These are phyloP conservation scores for Cavia porcellus DNA, from an alignment of 2,113 vertebrate genomes.

Conservation along the genomic window DNA sequence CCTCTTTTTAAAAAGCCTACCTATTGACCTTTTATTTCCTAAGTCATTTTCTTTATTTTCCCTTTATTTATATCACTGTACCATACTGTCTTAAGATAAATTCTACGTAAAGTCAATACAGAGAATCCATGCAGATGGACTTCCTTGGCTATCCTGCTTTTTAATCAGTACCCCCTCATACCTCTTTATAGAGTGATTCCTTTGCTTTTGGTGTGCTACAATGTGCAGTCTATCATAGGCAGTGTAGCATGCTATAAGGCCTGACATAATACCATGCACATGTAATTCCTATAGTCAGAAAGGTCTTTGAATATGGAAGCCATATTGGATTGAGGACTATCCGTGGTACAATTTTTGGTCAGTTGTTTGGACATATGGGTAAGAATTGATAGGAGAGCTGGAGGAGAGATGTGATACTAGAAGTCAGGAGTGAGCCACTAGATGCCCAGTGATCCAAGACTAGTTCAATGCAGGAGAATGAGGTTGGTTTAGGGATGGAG, in stretches of 20 bases:
- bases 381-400: background rate
- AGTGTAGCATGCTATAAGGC: background rate
- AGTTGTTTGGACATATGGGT: background rate
- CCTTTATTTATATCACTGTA: background rate
- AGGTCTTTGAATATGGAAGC: background rate
- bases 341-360: background rate
- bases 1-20: background rate
- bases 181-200: background rate
- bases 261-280: accelerated
- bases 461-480: no score
- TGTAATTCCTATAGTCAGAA: background rate
- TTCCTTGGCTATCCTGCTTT: background rate
- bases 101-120: background rate
- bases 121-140: background rate
- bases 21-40: background rate
- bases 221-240: background rate
- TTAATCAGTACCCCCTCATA: background rate
- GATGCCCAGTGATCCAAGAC: background rate
- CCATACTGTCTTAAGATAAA: background rate
- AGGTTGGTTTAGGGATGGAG: background rate
- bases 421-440: background rate
- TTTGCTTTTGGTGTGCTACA: background rate
- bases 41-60: background rate
- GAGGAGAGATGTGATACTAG: background rate
- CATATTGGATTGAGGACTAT: background rate